Evolutionary conservation across 1,140 invertebrate species (phyloP).

Genomic region (Mactra quadrangularis): DNA sequence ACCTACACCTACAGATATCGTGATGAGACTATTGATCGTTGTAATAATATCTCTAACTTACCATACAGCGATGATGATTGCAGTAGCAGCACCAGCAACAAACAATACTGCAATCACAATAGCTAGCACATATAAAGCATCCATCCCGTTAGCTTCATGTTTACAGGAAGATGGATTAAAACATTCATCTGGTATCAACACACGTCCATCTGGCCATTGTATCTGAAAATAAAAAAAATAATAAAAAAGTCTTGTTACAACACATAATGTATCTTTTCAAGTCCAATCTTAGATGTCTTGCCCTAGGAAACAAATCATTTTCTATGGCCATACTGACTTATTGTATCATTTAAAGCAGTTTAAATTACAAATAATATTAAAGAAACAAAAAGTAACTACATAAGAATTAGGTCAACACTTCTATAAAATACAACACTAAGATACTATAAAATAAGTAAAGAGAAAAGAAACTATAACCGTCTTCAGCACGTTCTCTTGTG

Average conservation of each 20-base stretch:
- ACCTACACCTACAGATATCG: too few species aligned
- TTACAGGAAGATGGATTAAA: constrained; percentile 12
- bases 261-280: neutral
- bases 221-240: constrained; percentile 12
- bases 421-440: neutral
- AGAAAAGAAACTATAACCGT: too few species aligned
- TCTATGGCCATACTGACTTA: neutral
- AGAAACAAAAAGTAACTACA: neutral
- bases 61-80: constrained; percentile 42
- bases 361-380: neutral
- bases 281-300: neutral
- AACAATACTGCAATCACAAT: constrained; percentile 47
- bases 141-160: constrained; percentile 16
- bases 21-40: too few species aligned
- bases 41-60: too few species aligned
- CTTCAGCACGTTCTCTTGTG: too few species aligned
- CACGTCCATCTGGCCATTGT: constrained; percentile 18
- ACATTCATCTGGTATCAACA: constrained; percentile 23
- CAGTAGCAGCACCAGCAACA: constrained; percentile 39
- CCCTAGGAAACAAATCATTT: neutral
- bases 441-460: too few species aligned
- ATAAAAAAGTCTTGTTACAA: neutral
- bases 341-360: neutral
- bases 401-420: neutral
- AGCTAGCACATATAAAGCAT: constrained; percentile 45